Percentiles rank a stretch among this genome's conserved stretches.
Evolutionary conservation across 2,797 vertebrate genomes (phyloP).

Genomic region (Galaxias olidus): DNA sequence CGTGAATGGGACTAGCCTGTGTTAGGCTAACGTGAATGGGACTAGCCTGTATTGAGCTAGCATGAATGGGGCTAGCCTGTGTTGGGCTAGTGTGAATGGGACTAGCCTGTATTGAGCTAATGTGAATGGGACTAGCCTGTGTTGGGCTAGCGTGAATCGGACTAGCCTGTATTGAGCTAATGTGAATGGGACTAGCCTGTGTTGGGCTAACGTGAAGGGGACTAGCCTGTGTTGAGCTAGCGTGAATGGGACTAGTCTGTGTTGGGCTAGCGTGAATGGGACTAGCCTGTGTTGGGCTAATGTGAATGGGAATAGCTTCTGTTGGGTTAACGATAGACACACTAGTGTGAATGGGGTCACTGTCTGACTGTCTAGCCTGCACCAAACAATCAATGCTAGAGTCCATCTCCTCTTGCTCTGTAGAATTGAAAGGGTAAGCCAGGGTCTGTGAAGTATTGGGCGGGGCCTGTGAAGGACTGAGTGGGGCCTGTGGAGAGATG

Average conservation of each 20-base stretch:
- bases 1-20: constrained; percentile 8
- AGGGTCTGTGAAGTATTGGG: constrained; percentile 1
- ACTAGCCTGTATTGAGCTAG: constrained; percentile 9
- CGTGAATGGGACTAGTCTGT: constrained; percentile 19
- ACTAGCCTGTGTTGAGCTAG: constrained; percentile 2
- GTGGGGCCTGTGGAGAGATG: neutral
- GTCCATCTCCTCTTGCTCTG: constrained; percentile 30
- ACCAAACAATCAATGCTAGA: too few species aligned
- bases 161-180: constrained; percentile 19
- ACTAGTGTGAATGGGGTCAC: neutral
- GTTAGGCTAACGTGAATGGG: constrained; percentile 9
- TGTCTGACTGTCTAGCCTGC: neutral
- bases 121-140: neutral
- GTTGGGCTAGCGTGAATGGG: neutral
- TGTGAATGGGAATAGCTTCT: neutral
- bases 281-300: constrained; percentile 1
- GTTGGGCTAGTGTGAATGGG: neutral
- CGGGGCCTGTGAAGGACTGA: neutral
- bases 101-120: neutral
- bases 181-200: constrained; percentile 4
- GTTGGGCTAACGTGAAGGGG: neutral
- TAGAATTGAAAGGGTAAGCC: neutral
- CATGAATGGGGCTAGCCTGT: constrained; percentile 10
- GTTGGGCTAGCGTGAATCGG: constrained; percentile 10
- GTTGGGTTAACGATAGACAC: neutral